Evolutionary conservation across 2,113 vertebrate genomes (phyloP), one percentile per base, ranked within the genome.

Genomic region (Pleuronectes platessa): DNA sequence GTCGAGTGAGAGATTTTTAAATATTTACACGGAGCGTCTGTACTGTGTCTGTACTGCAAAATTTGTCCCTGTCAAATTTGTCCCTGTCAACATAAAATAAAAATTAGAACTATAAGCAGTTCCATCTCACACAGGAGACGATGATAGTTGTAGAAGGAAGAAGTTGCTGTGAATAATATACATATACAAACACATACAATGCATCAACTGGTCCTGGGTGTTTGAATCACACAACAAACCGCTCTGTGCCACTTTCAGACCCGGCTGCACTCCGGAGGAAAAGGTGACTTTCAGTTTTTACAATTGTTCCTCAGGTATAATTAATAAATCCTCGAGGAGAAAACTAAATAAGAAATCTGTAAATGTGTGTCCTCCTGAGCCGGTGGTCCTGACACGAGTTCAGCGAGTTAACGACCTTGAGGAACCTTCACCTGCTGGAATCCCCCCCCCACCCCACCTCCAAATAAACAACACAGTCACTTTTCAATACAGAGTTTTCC

Each of bases 231-330:
- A 47, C 2, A 7, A 31, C 31, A 7, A 31, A 31, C 31, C 6
- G 0, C 31, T 7, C 31, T 7, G 31, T 31, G 31, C 6, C 5
- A 7, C 6, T 47, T 53, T 47, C 11, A 17, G 27, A 40, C 65
- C 27, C 51, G 2, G 21, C 61, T 40, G 10, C 68, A 54, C 64
- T 49, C 53, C 56, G 35, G 58, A 10, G 58, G 56, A 40, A 53
- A 10, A 74, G 26, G 63, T 1, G 10, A 47, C 31, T 63, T 15
- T 14, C 31, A 23, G 35, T 66, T 51, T 35, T 17, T 24, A 23
- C 27, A 27, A 23, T 90, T 90, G 89, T 79, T 89, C 86, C 82
- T 76, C 66, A 68, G 59, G 35, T 80, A n/a, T 40, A 37, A 70
- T 64, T 55, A 37, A 24, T 70, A 15, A 18, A 51, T 18, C 18